Evolutionary conservation across 2,797 vertebrate species (phyloP), one percentile per base, ranked within the genome.

Genomic region (Lagodon rhomboides): DNA sequence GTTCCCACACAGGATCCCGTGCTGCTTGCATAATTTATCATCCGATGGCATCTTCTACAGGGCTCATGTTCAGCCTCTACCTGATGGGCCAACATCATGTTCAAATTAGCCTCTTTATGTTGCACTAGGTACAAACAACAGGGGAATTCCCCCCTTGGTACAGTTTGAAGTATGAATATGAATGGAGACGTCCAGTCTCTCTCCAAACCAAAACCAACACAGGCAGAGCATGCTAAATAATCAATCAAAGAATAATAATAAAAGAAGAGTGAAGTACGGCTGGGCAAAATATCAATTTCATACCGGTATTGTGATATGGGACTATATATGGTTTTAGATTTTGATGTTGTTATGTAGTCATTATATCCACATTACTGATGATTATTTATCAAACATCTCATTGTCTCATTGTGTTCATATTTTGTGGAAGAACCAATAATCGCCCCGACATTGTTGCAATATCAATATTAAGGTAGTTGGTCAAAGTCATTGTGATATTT

Each of bases 61-160:
- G 73, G 82, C 71, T 85, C 47, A 43, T 65, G 71, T 85, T 85
- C 60, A 80, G 46, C 68, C 79, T 70, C 69, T 59, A 73, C 82
- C 87, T 77, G 68, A 85, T 84, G 68, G 81, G 68, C 82, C 67
- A 72, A 87, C 83, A 86, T 72, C 38, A 1, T 93, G 90, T 90
- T 85, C 85, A 84, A 83, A 91, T 92, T 91, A 91, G 82, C 77
- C 79, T 75, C 78, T 77, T 83, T 66, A 82, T 87, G 77, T 85
- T 85, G 68, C 70, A 81, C 73, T 25, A 56, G 73, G 64, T 75
- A 30, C 54, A 54, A 58, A 59, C 74, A 75, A 73, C 79, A 41
- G 68, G 79, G 75, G 60, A 79, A 70, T 80, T 38, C 58, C 22
- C 56, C 38, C 61, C 27, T n/a, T 3, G 34, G 22, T 60, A 50